phyloP scores from a whole-genome alignment of 2,113 vertebrate species.

The Ameiurus melas region DNA sequence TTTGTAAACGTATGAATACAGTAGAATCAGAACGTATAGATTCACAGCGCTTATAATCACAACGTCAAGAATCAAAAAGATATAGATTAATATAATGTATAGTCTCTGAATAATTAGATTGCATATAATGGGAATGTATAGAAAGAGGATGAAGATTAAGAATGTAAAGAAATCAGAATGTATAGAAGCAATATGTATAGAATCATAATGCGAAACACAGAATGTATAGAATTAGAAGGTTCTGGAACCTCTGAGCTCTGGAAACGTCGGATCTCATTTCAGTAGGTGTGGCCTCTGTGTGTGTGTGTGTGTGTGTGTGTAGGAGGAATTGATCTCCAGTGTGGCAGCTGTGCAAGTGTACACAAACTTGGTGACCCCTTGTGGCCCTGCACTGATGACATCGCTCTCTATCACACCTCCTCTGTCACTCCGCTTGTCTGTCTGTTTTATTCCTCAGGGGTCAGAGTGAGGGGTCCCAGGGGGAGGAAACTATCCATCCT shows the following conservation, averaged over 20 bases:
- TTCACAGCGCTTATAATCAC: too few relatives aligned
- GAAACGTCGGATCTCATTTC: too few relatives aligned
- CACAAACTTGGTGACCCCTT: not conserved
- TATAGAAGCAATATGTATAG: not conserved
- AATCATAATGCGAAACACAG: not conserved
- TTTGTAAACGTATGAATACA: too few relatives aligned
- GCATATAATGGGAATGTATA: too few relatives aligned
- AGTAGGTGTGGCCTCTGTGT: too few relatives aligned
- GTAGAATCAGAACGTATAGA: too few relatives aligned
- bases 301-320: not conserved
- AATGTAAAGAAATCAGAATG: not conserved
- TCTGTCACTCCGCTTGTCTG: not conserved
- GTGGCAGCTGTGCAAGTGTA: not conserved
- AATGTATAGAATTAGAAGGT: not conserved
- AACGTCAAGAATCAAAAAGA: too few relatives aligned
- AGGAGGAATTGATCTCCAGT: not conserved
- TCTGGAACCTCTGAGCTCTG: not conserved
- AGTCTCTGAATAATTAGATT: too few relatives aligned
- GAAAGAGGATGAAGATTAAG: too few relatives aligned
- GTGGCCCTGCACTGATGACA: slow-evolving; percentile 30
- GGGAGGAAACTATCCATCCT: not conserved
- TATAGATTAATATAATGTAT: too few relatives aligned
- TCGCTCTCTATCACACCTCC: not conserved
- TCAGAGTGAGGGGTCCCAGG: not conserved
- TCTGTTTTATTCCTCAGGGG: slow-evolving; percentile 20